These are phyloP conservation scores for Nephrotoma appendiculata DNA, from an alignment of 2,888 invertebrate species.

Conservation along the genomic window DNA sequence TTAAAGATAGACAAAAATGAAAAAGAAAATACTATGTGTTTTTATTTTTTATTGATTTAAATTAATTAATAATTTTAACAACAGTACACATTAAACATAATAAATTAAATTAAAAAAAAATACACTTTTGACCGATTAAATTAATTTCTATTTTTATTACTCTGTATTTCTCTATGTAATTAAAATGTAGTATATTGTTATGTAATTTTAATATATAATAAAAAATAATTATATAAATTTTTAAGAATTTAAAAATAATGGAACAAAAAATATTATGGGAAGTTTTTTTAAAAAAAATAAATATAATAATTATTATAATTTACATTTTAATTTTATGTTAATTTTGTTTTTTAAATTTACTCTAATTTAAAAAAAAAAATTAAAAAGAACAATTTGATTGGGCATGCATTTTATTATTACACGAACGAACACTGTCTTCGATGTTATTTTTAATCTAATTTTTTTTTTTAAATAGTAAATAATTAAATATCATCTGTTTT, in stretches of 20 bases:
- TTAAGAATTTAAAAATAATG: background rate
- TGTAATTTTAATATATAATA: conserved; percentile 3
- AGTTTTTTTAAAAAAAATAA: background rate
- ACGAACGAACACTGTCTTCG: background rate
- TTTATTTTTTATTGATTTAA: background rate
- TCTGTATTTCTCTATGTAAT: conserved; percentile 2
- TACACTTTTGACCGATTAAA: background rate
- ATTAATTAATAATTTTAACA: background rate
- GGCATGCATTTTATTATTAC: background rate
- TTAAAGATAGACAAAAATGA: background rate
- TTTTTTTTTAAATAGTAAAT: background rate
- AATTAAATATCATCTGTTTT: background rate
- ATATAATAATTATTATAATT: background rate
- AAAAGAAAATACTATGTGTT: background rate
- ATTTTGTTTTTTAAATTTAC: background rate
- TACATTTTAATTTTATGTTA: background rate
- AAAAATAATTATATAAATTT: background rate
- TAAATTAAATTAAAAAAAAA: background rate
- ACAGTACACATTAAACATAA: background rate
- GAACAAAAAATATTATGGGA: background rate
- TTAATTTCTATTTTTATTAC: conserved; percentile 2
- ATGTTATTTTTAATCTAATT: background rate
- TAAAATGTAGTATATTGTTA: conserved; percentile 2
- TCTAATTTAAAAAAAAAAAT: background rate
- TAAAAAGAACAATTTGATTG: background rate